Evolutionary conservation across 1,140 invertebrate genomes (phyloP).

Genomic region (Chlorops oryzae): DNA sequence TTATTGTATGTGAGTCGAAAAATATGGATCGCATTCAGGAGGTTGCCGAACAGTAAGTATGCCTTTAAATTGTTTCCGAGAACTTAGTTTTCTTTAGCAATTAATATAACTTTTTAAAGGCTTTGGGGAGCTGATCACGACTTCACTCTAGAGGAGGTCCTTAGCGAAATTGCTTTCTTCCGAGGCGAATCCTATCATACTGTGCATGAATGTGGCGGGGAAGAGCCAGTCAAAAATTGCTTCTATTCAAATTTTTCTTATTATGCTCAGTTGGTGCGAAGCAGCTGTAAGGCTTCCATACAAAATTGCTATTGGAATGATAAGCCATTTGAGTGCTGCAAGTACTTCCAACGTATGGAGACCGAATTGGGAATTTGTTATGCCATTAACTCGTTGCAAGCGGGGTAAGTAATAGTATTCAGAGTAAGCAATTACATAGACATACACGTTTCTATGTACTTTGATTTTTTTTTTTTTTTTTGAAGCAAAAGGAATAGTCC

Average conservation of each 20-base stretch:
- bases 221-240: slow-evolving; percentile 50
- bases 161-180: slow-evolving; percentile 62
- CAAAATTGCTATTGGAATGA: slow-evolving; percentile 58
- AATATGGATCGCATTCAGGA: slow-evolving; percentile 55
- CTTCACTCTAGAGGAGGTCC: slow-evolving; percentile 61
- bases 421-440: not conserved
- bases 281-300: slow-evolving; percentile 54
- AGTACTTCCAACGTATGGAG: slow-evolving; percentile 57
- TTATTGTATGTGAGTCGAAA: slow-evolving; percentile 60
- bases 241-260: slow-evolving; percentile 53
- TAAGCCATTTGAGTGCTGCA: slow-evolving; percentile 58
- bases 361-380: slow-evolving; percentile 63
- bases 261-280: slow-evolving; percentile 55
- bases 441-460: not conserved
- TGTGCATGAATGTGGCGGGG: slow-evolving; percentile 56
- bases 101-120: slow-evolving; percentile 40
- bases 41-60: slow-evolving; percentile 54
- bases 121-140: slow-evolving; percentile 59
- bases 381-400: slow-evolving; percentile 59
- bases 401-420: slow-evolving; percentile 24
- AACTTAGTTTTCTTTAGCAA: slow-evolving; percentile 8
- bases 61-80: too few relatives aligned
- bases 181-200: slow-evolving; percentile 60
- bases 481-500: slow-evolving; percentile 25
- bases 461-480: slow-evolving; percentile 10